These are phyloP conservation scores for Polyommatus icarus DNA, from an alignment of 2,888 invertebrate species.

Conservation along the genomic window DNA sequence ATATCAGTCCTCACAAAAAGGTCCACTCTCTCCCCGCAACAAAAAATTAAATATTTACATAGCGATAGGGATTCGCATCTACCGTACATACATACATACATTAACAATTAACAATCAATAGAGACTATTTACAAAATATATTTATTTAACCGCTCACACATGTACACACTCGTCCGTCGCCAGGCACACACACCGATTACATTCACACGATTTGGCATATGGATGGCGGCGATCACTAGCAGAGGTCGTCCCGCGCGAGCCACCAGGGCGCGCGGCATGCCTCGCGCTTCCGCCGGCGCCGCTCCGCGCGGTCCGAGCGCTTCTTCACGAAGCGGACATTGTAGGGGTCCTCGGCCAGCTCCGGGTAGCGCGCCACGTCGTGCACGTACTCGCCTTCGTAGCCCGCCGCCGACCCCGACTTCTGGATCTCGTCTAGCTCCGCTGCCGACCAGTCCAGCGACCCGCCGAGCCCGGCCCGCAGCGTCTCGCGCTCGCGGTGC, in stretches of 20 bases:
- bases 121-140: conserved; percentile 80
- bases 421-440: conserved; percentile 93
- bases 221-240: conserved; percentile 77
- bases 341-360: conserved; percentile 97
- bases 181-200: conserved; percentile 61
- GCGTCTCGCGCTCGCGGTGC: conserved; percentile 93
- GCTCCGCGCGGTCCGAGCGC: conserved; percentile 85
- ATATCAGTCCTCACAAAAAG: conserved; percentile 81
- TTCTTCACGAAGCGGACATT: conserved; percentile 95
- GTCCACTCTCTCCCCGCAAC: conserved; percentile 81
- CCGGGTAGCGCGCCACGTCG: conserved; percentile 93
- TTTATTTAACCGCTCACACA: conserved; percentile 46
- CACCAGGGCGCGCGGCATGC: conserved; percentile 72
- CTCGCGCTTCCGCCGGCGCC: conserved; percentile 86
- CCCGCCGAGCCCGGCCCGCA: conserved; percentile 88
- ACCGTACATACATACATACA: conserved; percentile 80
- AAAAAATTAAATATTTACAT: conserved; percentile 79
- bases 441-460: conserved; percentile 91
- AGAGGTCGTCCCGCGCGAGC: conserved; percentile 70
- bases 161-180: conserved; percentile 60
- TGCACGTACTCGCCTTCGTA: conserved; percentile 96
- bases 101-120: conserved; percentile 81
- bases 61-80: conserved; percentile 80
- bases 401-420: conserved; percentile 89
- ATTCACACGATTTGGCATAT: conserved; percentile 78